Evolutionary conservation across 1,140 invertebrate species (phyloP).

Genomic region (Brachionus sp.): DNA sequence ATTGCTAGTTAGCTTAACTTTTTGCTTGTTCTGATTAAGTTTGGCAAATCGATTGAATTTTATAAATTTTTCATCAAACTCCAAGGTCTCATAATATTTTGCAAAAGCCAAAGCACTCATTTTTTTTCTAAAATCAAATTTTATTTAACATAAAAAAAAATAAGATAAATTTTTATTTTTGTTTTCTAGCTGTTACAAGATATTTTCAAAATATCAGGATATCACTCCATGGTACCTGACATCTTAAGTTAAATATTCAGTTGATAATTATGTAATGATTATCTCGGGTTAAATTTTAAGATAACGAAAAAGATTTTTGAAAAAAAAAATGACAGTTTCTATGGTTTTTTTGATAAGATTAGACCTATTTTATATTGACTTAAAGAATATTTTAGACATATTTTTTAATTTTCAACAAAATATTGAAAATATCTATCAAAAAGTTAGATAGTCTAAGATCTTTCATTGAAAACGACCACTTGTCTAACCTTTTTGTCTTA

Average conservation of each 20-base stretch:
- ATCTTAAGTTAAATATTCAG: neutral
- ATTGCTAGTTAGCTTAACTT: neutral
- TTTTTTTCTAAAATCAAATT: neutral
- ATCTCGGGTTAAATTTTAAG: neutral
- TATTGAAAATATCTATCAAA: neutral
- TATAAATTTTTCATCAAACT: constrained; percentile 15
- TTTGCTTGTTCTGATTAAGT: neutral
- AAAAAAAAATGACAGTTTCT: neutral
- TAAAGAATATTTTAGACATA: neutral
- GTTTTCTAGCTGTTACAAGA: neutral
- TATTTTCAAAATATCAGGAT: neutral
- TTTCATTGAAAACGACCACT: neutral
- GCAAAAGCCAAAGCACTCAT: neutral
- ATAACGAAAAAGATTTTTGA: neutral
- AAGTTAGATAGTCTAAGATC: neutral
- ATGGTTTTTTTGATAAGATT: neutral
- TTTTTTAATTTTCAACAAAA: neutral
- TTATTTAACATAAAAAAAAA: constrained; percentile 2
- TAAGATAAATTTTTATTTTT: neutral
- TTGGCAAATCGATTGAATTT: neutral
- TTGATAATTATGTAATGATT: neutral
- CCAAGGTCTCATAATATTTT: constrained; percentile 7
- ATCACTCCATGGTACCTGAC: neutral
- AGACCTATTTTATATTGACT: neutral
- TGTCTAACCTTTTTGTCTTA: neutral